Evolutionary conservation across 2,888 invertebrate genomes (phyloP).

Genomic region (Luffia ferchaultella): DNA sequence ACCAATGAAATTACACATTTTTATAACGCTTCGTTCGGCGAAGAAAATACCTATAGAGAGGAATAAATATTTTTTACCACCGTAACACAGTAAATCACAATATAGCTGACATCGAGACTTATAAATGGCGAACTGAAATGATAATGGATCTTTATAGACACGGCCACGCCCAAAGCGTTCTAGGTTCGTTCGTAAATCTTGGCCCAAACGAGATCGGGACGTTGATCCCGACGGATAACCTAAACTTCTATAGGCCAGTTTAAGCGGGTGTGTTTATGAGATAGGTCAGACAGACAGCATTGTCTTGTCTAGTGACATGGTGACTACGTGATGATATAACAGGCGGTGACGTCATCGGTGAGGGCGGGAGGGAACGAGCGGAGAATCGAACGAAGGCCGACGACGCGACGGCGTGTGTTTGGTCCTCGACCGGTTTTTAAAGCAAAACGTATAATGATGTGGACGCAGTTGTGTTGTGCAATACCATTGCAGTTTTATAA

Average conservation of each 20-base stretch:
- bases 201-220: background rate
- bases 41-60: too few relatives aligned
- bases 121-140: too few relatives aligned
- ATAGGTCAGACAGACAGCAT: background rate
- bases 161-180: background rate
- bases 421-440: slow-evolving; percentile 38
- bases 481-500: slow-evolving; percentile 4
- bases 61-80: too few relatives aligned
- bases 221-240: background rate
- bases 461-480: slow-evolving; percentile 13
- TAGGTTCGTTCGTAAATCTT: background rate
- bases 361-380: slow-evolving; percentile 45
- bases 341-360: slow-evolving; percentile 49
- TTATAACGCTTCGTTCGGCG: too few relatives aligned
- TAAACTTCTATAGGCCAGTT: too few relatives aligned
- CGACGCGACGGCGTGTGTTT: slow-evolving; percentile 34
- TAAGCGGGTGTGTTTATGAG: background rate
- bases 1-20: too few relatives aligned
- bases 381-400: slow-evolving; percentile 60
- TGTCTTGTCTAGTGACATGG: background rate
- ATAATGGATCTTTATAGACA: too few relatives aligned
- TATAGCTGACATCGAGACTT: too few relatives aligned
- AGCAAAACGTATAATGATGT: slow-evolving; percentile 38
- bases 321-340: slow-evolving; percentile 44
- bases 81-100: too few relatives aligned